Evolutionary conservation across 1,140 invertebrate genomes (phyloP), one percentile per base, ranked within the genome.

Genomic region (Drosophila prosaltans): DNA sequence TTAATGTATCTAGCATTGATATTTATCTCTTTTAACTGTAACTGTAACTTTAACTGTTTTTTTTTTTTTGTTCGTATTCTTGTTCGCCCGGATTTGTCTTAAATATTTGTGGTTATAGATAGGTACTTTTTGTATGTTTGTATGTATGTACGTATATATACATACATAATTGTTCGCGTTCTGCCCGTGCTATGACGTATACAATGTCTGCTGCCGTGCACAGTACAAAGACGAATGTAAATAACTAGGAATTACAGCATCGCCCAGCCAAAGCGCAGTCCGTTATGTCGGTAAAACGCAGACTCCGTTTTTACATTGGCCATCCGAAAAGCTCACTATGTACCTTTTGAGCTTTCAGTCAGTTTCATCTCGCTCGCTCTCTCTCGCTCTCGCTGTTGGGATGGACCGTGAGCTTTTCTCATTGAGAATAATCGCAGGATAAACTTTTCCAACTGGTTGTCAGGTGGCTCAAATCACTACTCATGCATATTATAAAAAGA

Each of bases 201-300:
- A 48, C 65, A 69, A 57, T 65, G 74, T 72, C 73, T 72, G 69
- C 55, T 65, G 66, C 61, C 76, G 61, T 69, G 69, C 76, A 65
- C 61, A 41, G 69, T 72, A 64, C 60, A 68, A 76, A 51, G 69
- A 68, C 64, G 66, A 79, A 72, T 79, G 76, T 76, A 74, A 67
- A 51, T 69, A 55, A 28, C 68, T 39, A 24, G 45, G 68, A 74
- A 79, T 72, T 65, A 63, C 76, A 65, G 69, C 64, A 63, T 51
- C 48, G 32, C 63, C 43, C 48, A 64, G 68, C 67, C n/a, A 63
- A 63, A 48, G 61, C 61, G 28, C 36, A 60, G n/a, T 24, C 36
- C 5, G 21, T 40, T 1, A 32, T 10, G n/a, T 8, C 16, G 32
- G 32, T 24, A 59, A 21, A 59, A 59, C 57, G 57, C 57, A 59